Conservation (phyloP, 2,113 vertebrate genomes). For the Daboia siamensis region DNA sequence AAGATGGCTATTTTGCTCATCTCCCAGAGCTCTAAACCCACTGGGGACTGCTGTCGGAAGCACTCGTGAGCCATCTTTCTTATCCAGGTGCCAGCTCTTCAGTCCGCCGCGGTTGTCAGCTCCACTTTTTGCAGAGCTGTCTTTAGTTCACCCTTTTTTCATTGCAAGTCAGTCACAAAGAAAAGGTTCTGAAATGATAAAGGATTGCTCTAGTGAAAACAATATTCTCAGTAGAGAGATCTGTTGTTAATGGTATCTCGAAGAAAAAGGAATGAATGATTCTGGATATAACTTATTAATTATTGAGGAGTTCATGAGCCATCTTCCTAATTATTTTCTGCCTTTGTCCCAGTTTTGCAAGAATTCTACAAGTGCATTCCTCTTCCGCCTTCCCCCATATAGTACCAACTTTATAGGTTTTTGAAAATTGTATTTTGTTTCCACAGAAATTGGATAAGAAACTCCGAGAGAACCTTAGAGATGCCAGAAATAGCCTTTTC, state of each 20-base stretch:
- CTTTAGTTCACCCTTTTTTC: not conserved
- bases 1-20: not conserved
- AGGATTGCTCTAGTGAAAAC: not conserved
- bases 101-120: not conserved
- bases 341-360: not conserved
- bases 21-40: not conserved
- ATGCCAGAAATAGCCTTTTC: conserved; percentile 97
- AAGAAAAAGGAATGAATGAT: not conserved
- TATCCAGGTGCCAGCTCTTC: not conserved
- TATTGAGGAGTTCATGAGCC: not conserved
- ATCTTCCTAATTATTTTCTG: not conserved
- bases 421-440: conserved; percentile 35
- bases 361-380: not conserved
- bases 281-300: not conserved
- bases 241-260: not conserved
- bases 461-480: conserved; percentile 94
- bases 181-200: not conserved
- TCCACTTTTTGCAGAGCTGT: not conserved
- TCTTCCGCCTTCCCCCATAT: not conserved
- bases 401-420: not conserved
- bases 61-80: not conserved
- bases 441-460: conserved; percentile 96
- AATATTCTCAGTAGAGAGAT: not conserved
- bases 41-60: not conserved
- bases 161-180: not conserved